A percentile compares a stretch with the other conserved stretches of the same genome.
Evolutionary conservation across 2,113 vertebrate species (phyloP).

Genomic region (Microcebus murinus): DNA sequence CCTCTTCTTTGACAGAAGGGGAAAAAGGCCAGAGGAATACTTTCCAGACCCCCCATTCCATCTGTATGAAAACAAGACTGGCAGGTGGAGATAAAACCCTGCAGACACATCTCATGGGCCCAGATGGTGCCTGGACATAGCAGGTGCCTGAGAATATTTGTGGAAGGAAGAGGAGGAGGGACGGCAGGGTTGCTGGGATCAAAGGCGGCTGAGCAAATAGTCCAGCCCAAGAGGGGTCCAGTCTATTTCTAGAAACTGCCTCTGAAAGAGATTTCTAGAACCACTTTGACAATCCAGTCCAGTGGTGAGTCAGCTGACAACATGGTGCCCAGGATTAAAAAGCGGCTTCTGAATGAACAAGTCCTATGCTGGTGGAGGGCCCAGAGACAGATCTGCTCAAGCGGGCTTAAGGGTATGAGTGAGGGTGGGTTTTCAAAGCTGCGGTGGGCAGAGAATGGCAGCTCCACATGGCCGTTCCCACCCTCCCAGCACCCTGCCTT

Average conservation of each 20-base stretch:
- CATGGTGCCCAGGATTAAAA: neutral
- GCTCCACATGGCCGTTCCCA: rapidly evolving
- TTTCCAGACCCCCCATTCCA: neutral
- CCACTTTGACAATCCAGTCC: neutral
- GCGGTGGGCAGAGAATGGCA: rapidly evolving
- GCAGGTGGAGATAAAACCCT: neutral
- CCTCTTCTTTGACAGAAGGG: neutral
- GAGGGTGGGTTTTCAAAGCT: neutral
- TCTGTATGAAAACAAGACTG: neutral
- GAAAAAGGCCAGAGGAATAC: no score
- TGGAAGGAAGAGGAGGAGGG: neutral
- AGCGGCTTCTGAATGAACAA: neutral
- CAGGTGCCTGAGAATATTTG: neutral
- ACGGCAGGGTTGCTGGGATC: rapidly evolving
- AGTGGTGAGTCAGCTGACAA: neutral
- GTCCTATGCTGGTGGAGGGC: neutral
- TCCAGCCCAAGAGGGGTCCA: neutral
- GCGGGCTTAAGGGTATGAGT: rapidly evolving
- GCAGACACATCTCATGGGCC: rapidly evolving
- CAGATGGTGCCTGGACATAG: rapidly evolving
- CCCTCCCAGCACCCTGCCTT: rapidly evolving
- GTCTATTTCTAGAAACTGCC: conserved; percentile 30
- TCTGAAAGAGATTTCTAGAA: neutral
- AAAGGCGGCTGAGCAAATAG: neutral
- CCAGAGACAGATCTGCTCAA: neutral